Evolutionary conservation across 2,113 vertebrate genomes (phyloP).

Genomic region (Leucoraja erinaceus): DNA sequence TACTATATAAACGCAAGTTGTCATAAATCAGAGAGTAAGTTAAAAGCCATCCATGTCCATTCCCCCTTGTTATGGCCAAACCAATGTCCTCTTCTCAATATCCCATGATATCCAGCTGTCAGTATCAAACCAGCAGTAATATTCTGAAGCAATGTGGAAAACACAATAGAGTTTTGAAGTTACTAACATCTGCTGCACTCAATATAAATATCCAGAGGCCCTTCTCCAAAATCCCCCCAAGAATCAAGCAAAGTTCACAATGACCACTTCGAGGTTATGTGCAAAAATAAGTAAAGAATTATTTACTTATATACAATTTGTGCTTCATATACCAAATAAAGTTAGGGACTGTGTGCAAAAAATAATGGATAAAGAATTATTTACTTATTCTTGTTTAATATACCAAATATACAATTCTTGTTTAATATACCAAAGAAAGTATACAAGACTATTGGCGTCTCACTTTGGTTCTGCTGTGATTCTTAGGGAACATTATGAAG

Average conservation of each 20-base stretch:
- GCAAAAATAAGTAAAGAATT: too few relatives aligned
- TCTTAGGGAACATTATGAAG: background rate
- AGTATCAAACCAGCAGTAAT: constrained; percentile 3
- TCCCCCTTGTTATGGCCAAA: background rate
- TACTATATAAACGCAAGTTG: background rate
- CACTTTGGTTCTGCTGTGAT: background rate
- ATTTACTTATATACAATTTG: too few relatives aligned
- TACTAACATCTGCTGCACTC: constrained; percentile 15
- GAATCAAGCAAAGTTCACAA: constrained; percentile 20
- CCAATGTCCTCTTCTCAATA: background rate
- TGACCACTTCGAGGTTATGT: background rate
- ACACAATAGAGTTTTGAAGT: constrained; percentile 3
- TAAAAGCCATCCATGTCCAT: background rate
- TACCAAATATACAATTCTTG: constrained; percentile 14
- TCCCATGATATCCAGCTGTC: background rate
- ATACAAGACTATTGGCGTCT: background rate
- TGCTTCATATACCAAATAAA: background rate
- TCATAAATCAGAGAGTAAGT: background rate
- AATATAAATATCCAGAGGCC: background rate
- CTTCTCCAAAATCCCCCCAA: background rate
- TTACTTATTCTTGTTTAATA: too few relatives aligned
- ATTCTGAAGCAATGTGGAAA: background rate
- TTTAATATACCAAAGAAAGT: background rate
- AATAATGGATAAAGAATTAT: background rate
- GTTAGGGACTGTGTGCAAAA: background rate